Evolutionary conservation across 2,888 invertebrate species (phyloP), one percentile per base, ranked within the genome.

Genomic region (Alviniconcha strummeri): DNA sequence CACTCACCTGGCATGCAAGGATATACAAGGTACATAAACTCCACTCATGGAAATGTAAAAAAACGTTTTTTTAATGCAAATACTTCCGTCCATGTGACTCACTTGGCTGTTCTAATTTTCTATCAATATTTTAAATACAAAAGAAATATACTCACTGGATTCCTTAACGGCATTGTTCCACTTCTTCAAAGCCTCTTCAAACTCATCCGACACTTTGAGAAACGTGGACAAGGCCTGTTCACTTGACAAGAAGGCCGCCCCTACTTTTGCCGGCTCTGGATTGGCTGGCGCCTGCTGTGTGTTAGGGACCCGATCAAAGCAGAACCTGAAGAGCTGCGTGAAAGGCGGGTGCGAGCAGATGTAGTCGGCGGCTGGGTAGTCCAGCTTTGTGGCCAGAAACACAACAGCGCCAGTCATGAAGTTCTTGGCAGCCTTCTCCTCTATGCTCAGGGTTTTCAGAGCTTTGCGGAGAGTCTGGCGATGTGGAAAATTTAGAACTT

Each of bases 321-420:
- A 57, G 77, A 79, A 87, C 3, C 74, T 77, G 71, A 86, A 88
- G 13, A 87, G 85, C 60, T 88, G 86, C 7, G 86, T 84, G 83
- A 85, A 89, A n/a, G 87, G 86, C n/a, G 83, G 83, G 9, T 88
- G 80, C 17, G 85, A 86, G 15, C 86, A 80, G 54, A 90, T 83
- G 82, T 87, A 88, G 79, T 89, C 87, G 80, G 87, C 88, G 13
- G 88, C 71, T 9, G 81, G 60, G 5, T 88, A 88, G 13, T 87
- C 82, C 64, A 90, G 83, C 69, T 75, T 83, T 11, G 84, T 80
- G 54, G 88, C 84, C 75, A 84, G 74, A 36, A 91, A 36, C 17
- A 90, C 82, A 9, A 89, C 88, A 75, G 82, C 82, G 4, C 82
- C 82, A 2, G 74, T 19, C 57, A 69, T 54, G 71, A 82, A 82